These are phyloP conservation scores for Lasioglossum oenotherae DNA, from an alignment of 2,888 invertebrate genomes.

Conservation along the genomic window DNA sequence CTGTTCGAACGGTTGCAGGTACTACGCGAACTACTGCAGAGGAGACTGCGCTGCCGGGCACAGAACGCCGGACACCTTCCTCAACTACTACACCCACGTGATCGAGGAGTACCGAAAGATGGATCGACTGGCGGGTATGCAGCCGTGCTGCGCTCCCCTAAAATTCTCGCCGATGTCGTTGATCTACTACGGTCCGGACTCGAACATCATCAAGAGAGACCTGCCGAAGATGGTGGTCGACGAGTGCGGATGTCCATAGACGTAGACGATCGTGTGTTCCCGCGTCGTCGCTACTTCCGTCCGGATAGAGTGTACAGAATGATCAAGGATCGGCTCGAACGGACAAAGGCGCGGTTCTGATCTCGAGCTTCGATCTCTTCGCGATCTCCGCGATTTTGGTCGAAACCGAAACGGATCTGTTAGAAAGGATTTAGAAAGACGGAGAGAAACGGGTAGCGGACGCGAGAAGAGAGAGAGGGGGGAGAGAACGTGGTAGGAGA, in stretches of 20 bases:
- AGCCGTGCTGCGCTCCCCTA: slow-evolving; percentile 96
- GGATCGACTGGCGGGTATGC: slow-evolving; percentile 90
- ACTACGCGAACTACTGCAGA: slow-evolving; percentile 97
- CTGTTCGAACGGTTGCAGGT: slow-evolving; percentile 81
- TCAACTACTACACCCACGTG: slow-evolving; percentile 95
- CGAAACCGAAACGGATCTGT: background rate
- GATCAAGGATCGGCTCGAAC: background rate
- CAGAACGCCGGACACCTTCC: slow-evolving; percentile 92
- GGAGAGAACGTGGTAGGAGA: background rate
- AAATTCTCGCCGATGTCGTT: slow-evolving; percentile 97
- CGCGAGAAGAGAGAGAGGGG: background rate
- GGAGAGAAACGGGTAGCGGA: background rate
- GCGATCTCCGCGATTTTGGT: background rate
- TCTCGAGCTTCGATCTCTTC: background rate
- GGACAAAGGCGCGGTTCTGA: background rate
- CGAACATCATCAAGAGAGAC: slow-evolving; percentile 96
- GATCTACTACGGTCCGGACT: slow-evolving; percentile 95
- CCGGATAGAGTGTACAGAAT: background rate
- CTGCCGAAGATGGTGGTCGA: slow-evolving; percentile 98
- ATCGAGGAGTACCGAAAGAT: slow-evolving; percentile 94
- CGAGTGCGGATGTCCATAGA: slow-evolving; percentile 96
- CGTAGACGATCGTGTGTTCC: slow-evolving; percentile 84
- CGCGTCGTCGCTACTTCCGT: background rate
- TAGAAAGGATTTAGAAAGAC: background rate
- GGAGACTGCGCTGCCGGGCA: slow-evolving; percentile 93